Conservation (phyloP, 1,140 invertebrate genomes). For the Orius insidiosus region DNA sequence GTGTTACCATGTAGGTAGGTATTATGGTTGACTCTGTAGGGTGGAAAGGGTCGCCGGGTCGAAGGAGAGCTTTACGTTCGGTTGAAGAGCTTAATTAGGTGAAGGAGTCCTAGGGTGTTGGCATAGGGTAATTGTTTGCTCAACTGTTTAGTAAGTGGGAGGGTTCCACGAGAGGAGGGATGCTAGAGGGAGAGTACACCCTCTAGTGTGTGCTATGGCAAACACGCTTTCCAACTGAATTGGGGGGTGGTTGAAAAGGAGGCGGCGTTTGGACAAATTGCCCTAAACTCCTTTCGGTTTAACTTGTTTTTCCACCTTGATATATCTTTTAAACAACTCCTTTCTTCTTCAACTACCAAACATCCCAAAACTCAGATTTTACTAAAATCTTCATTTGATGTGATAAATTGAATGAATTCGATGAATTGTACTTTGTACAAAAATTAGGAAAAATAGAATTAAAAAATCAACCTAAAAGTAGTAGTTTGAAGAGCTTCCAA, state of each 20-base stretch:
- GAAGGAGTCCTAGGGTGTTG: conserved; percentile 4
- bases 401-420: too few species aligned
- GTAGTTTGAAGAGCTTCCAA: too few species aligned
- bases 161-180: not conserved
- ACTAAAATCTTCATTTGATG: too few species aligned
- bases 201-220: not conserved
- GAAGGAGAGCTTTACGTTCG: not conserved
- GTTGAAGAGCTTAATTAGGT: conserved; percentile 6
- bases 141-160: not conserved
- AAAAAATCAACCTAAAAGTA: too few species aligned
- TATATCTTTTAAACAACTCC: too few species aligned
- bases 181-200: not conserved
- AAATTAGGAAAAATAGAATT: too few species aligned
- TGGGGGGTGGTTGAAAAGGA: not conserved
- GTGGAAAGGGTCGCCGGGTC: not conserved
- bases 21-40: too few species aligned
- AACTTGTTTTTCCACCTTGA: not conserved
- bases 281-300: not conserved
- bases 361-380: too few species aligned
- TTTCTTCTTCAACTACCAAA: too few species aligned
- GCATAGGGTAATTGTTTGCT: conserved; percentile 8
- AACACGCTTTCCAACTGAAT: conserved; percentile 1
- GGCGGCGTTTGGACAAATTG: conserved; percentile 4
- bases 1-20: too few species aligned
- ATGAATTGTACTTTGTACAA: too few species aligned